A percentile compares a stretch with the other conserved stretches of the same genome.
Conservation (phyloP, 2,888 invertebrate genomes). For the Nematopogon swammerdamellus region DNA sequence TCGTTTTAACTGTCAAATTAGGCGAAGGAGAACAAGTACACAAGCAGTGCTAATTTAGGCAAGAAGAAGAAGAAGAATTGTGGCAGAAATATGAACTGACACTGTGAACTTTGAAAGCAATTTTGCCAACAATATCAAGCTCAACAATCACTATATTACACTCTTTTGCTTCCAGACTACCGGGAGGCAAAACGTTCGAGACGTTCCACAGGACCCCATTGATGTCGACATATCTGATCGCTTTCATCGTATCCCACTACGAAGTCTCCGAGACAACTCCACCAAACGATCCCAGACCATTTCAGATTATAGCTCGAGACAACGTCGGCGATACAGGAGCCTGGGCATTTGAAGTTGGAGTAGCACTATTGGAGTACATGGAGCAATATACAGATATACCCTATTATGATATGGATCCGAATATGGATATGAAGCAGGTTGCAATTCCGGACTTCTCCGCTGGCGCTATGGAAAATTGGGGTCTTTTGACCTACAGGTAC, state of each 20-base stretch:
- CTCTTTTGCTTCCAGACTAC: slow-evolving; percentile 16
- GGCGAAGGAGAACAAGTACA: too few relatives aligned
- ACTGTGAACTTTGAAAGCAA: too few relatives aligned
- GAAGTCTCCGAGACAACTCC: slow-evolving; percentile 18
- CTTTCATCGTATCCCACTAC: slow-evolving; percentile 84
- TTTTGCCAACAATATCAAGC: too few relatives aligned
- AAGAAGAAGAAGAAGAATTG: too few relatives aligned
- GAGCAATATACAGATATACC: slow-evolving; percentile 52
- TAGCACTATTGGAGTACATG: slow-evolving; percentile 45
- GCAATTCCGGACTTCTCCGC: slow-evolving; percentile 77
- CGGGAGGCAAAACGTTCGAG: slow-evolving; percentile 27
- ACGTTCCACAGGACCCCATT: slow-evolving; percentile 54
- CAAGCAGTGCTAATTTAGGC: too few relatives aligned
- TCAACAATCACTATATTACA: too few relatives aligned
- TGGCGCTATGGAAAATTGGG: slow-evolving; percentile 87
- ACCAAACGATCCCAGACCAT: slow-evolving; percentile 22
- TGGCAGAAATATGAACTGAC: too few relatives aligned
- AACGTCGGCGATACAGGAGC: slow-evolving; percentile 34
- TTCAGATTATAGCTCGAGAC: slow-evolving; percentile 39
- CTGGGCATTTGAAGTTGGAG: slow-evolving; percentile 43
- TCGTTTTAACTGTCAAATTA: too few relatives aligned
- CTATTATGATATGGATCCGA: slow-evolving; percentile 48
- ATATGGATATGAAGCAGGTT: slow-evolving; percentile 62
- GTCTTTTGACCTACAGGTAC: slow-evolving; percentile 72
- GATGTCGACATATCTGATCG: slow-evolving; percentile 83